These are phyloP conservation scores for Cataglyphis rosenhaueri DNA, from an alignment of 2,888 invertebrate species.

Conservation along the genomic window DNA sequence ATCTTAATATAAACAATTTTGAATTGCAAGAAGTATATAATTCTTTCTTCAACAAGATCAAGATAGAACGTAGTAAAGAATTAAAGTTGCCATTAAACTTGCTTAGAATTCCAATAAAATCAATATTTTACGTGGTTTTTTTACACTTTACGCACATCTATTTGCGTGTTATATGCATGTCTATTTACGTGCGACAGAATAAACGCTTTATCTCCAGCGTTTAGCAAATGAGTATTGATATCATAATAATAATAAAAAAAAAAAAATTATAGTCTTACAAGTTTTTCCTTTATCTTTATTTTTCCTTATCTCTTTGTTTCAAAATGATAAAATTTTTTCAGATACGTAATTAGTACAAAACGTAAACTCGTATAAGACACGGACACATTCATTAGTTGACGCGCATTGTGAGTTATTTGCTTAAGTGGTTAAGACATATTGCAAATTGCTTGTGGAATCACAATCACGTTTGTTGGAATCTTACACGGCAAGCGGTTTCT, in stretches of 20 bases:
- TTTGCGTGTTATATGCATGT: constrained; percentile 2
- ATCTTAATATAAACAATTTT: constrained; percentile 27
- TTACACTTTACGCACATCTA: constrained; percentile 23
- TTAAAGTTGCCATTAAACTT: constrained; percentile 11
- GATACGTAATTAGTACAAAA: neutral
- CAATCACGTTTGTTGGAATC: constrained; percentile 27
- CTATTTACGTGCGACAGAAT: neutral
- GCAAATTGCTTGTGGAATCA: constrained; percentile 32
- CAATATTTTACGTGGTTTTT: constrained; percentile 22
- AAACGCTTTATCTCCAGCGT: neutral
- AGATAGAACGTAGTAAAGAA: constrained; percentile 10
- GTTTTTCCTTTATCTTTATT: neutral
- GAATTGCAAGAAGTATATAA: neutral
- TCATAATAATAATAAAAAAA: neutral
- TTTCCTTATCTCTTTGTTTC: neutral
- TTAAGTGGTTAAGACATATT: neutral
- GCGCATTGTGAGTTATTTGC: neutral
- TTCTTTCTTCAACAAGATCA: constrained; percentile 13
- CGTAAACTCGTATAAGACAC: neutral
- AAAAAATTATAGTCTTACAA: neutral
- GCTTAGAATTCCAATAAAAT: constrained; percentile 19
- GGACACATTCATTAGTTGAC: neutral
- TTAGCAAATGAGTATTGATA: neutral
- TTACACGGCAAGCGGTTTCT: constrained; percentile 41
- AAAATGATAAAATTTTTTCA: neutral